A percentile compares a stretch with the other conserved stretches of the same genome.
Conservation (phyloP, 2,797 vertebrate genomes). For the Tapera naevia region DNA sequence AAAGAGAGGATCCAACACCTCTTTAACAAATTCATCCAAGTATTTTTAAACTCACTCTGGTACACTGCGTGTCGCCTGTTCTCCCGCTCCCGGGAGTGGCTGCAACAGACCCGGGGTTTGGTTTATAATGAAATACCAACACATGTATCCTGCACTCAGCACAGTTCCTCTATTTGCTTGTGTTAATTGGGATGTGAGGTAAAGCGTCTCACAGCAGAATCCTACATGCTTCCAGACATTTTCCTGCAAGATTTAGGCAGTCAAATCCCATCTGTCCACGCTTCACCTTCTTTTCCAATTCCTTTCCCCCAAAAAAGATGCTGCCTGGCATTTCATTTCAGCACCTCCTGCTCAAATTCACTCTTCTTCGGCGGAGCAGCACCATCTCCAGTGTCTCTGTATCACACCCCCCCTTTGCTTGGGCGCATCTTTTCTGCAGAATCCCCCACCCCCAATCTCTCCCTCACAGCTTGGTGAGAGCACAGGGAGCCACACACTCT, state of each 20-base stretch:
- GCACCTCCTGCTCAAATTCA: not conserved
- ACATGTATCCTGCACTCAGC: slow-evolving; percentile 34
- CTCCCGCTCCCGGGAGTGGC: slow-evolving; percentile 23
- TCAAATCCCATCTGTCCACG: not conserved
- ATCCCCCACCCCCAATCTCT: not conserved
- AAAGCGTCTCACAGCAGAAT: slow-evolving; percentile 14
- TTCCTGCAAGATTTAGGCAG: not conserved
- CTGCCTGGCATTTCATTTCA: not conserved
- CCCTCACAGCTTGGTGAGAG: not conserved
- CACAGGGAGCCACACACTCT: not conserved
- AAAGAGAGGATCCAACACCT: not conserved
- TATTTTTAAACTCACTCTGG: not conserved
- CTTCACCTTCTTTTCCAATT: not conserved
- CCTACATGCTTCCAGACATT: not conserved
- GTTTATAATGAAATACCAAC: slow-evolving; percentile 62
- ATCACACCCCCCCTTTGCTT: not conserved
- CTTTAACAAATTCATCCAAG: slow-evolving; percentile 35
- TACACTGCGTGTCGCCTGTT: not conserved
- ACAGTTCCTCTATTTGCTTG: slow-evolving; percentile 33
- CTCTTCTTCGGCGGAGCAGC: not conserved
- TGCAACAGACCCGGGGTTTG: slow-evolving; percentile 19
- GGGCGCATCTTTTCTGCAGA: not conserved
- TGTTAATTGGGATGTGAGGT: slow-evolving; percentile 56
- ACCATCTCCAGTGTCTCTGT: rapidly evolving
- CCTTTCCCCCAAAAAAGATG: not conserved